phyloP scores from a whole-genome alignment of 2,888 invertebrate species.

The Eucera pruinosa region DNA sequence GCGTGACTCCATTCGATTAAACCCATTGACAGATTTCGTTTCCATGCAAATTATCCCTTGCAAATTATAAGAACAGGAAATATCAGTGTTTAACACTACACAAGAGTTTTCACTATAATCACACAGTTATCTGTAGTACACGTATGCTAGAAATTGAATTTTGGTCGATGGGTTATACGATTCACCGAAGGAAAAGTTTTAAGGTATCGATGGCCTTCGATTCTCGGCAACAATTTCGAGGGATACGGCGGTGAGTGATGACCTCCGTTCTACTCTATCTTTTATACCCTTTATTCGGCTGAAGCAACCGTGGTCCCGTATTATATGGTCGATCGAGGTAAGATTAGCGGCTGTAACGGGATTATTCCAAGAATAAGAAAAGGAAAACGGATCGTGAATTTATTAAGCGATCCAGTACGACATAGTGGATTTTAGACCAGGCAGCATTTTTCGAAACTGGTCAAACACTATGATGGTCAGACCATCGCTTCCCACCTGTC shows the following conservation, averaged over 20 bases:
- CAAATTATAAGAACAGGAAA: conserved; percentile 12
- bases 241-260: conserved; percentile 44
- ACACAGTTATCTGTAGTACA: no score
- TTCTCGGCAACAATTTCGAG: conserved; percentile 51
- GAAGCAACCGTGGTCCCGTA: conserved; percentile 4
- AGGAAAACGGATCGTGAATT: conserved; percentile 62
- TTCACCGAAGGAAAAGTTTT: neutral
- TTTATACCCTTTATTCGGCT: conserved; percentile 16
- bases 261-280: conserved; percentile 32
- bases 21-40: conserved; percentile 57
- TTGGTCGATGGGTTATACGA: conserved; percentile 49
- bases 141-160: conserved; percentile 24
- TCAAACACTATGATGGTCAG: conserved; percentile 29
- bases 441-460: conserved; percentile 52
- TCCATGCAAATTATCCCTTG: neutral
- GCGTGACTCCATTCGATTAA: conserved; percentile 38
- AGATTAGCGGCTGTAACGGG: conserved; percentile 63
- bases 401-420: conserved; percentile 64
- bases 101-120: neutral
- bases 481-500: conserved; percentile 75
- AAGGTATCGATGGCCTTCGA: neutral
- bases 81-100: conserved; percentile 6
- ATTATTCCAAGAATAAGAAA: conserved; percentile 59
- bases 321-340: conserved; percentile 61
- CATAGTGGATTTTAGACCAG: conserved; percentile 30